Percentiles rank a stretch among this genome's conserved stretches.
These are phyloP conservation scores for Ramazzottius varieornatus DNA, from an alignment of 2,888 invertebrate genomes.

Conservation along the genomic window DNA sequence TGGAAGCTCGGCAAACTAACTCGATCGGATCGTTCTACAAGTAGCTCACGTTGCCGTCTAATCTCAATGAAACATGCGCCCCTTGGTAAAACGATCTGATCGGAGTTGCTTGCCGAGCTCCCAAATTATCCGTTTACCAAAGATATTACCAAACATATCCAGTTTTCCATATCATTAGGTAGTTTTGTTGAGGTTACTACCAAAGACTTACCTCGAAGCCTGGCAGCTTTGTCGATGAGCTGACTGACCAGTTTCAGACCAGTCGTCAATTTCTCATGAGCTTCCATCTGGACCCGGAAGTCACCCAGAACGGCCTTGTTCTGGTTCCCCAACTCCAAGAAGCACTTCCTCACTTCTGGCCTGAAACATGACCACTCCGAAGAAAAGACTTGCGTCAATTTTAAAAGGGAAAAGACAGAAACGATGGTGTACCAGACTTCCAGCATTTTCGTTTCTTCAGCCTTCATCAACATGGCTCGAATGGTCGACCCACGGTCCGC, in stretches of 20 bases:
- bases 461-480: neutral
- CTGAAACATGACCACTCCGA: neutral
- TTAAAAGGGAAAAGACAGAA: neutral
- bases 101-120: too few relatives aligned
- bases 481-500: neutral
- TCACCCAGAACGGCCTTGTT: neutral
- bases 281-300: neutral
- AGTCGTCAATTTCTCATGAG: neutral
- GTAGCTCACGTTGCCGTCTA: too few relatives aligned
- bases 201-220: neutral
- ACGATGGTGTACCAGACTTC: neutral
- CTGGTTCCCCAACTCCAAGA: neutral
- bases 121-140: too few relatives aligned
- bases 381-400: neutral
- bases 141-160: too few relatives aligned
- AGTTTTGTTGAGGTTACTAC: too few relatives aligned
- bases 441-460: neutral
- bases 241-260: neutral
- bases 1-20: too few relatives aligned
- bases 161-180: too few relatives aligned
- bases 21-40: too few relatives aligned
- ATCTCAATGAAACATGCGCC: too few relatives aligned
- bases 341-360: conserved; percentile 1
- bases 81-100: too few relatives aligned
- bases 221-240: neutral